These are phyloP conservation scores for Rhabdomys pumilio DNA, from an alignment of 2,797 vertebrate species.

Conservation along the genomic window DNA sequence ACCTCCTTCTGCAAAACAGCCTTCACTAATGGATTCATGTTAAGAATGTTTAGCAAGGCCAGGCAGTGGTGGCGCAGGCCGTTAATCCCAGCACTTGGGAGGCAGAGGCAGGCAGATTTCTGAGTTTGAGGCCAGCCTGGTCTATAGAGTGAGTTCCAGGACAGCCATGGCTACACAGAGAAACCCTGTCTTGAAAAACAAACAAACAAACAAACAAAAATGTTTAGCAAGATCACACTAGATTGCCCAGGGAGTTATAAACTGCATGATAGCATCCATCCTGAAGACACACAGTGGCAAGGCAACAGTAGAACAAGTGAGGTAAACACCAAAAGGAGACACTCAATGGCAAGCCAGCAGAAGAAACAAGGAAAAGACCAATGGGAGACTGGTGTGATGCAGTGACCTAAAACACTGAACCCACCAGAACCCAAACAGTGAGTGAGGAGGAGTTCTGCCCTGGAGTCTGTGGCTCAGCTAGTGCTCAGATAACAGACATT, in stretches of 20 bases:
- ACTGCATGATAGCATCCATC: background rate
- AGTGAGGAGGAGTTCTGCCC: background rate
- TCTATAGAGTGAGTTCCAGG: too few relatives aligned
- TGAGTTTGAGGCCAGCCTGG: too few relatives aligned
- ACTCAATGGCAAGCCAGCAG: background rate
- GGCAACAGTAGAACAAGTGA: background rate
- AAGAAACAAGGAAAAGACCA: background rate
- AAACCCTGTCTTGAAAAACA: too few relatives aligned
- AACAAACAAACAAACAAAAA: too few relatives aligned
- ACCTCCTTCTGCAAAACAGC: background rate
- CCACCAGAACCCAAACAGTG: background rate
- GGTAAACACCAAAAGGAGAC: background rate
- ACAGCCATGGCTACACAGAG: too few relatives aligned
- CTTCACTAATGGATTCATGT: background rate
- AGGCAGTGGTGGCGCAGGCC: too few relatives aligned
- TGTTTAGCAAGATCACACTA: background rate
- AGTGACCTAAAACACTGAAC: accelerated
- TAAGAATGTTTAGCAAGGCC: background rate
- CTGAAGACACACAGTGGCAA: background rate
- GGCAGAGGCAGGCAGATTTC: too few relatives aligned
- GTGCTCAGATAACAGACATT: background rate
- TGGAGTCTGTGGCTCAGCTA: accelerated
- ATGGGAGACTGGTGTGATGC: too few relatives aligned
- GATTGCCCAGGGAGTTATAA: background rate
- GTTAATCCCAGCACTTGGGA: too few relatives aligned